Percentiles rank a stretch among this genome's conserved stretches.
Evolutionary conservation across 2,113 vertebrate species (phyloP).

Genomic region (Bufo gargarizans): DNA sequence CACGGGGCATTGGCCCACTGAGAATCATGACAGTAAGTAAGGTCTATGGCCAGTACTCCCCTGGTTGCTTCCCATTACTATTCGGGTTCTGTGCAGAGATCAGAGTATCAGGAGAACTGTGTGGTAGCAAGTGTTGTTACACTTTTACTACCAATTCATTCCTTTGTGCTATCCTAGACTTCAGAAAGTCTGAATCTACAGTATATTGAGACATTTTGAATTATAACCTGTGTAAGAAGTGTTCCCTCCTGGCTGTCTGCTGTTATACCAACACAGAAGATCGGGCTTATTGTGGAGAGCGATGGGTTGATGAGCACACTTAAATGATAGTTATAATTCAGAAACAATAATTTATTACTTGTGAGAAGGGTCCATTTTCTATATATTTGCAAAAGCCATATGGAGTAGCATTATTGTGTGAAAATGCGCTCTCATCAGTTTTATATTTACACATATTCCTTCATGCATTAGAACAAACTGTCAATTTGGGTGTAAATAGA

Average conservation of each 20-base stretch:
- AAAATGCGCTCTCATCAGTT: conserved; percentile 13
- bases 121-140: not conserved
- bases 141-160: not conserved
- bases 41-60: too few relatives aligned
- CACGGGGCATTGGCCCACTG: too few relatives aligned
- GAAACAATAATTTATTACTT: not conserved
- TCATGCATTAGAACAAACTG: not conserved
- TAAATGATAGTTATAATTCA: not conserved
- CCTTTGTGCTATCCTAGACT: not conserved
- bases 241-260: not conserved
- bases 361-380: not conserved
- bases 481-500: conserved; percentile 15
- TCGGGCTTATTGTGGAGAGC: not conserved
- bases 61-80: not conserved
- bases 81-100: not conserved
- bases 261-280: not conserved
- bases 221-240: not conserved
- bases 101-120: not conserved
- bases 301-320: not conserved
- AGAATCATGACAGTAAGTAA: too few relatives aligned
- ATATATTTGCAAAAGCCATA: not conserved
- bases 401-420: not conserved
- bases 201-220: not conserved
- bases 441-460: conserved; percentile 22
- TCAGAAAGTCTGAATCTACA: not conserved